These are phyloP conservation scores for Anthopleura sola DNA, from an alignment of 64 coral and sea anemone genomes.

Conservation along the genomic window DNA sequence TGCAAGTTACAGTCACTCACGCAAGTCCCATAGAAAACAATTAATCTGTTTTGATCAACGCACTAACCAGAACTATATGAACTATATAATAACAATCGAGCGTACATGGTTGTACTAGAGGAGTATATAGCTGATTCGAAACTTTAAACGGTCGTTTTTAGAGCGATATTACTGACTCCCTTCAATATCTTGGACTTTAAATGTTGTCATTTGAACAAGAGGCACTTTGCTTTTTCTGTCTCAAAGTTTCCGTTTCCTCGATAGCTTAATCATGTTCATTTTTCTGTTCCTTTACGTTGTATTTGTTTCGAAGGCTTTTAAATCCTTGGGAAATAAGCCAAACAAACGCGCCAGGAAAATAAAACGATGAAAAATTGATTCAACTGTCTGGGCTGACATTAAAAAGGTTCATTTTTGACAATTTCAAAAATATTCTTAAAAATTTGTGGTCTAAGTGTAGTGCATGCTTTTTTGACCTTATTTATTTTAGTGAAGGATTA, in stretches of 20 bases:
- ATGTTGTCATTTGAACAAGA: background rate
- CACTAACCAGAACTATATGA: no score
- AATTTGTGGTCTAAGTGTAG: no score
- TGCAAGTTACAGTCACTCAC: no score
- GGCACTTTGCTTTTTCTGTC: background rate
- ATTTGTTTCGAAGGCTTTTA: background rate
- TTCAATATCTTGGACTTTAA: background rate
- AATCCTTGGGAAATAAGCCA: background rate
- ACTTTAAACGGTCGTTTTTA: background rate
- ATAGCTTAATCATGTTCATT: background rate
- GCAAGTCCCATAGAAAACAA: no score
- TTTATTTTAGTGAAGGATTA: background rate
- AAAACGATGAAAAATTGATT: background rate
- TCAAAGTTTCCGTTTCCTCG: background rate
- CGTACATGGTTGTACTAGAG: no score
- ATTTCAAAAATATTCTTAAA: background rate
- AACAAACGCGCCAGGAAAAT: background rate
- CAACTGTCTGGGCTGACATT: background rate
- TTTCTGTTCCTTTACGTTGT: background rate
- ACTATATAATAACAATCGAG: no score
- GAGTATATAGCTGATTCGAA: no score
- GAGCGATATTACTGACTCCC: background rate
- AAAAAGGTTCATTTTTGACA: background rate
- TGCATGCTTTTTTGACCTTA: background rate
- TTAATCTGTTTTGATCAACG: no score